Percentiles rank a stretch among this genome's conserved stretches.
Conservation (phyloP, 2,888 invertebrate genomes). For the Boloria selene region DNA sequence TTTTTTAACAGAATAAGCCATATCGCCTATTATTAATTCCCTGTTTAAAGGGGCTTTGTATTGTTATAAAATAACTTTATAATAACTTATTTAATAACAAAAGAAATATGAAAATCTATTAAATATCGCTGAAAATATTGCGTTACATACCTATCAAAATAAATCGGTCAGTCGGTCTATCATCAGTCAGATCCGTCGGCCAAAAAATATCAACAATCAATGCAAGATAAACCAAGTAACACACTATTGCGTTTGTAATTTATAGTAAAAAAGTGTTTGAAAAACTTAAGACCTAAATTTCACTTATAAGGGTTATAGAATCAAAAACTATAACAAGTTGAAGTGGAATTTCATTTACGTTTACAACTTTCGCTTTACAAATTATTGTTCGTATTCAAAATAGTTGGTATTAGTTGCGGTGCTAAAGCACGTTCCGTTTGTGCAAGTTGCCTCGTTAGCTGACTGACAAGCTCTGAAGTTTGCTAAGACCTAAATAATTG, state of each 20-base stretch:
- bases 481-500: slow-evolving; percentile 25
- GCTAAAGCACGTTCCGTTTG: slow-evolving; percentile 46
- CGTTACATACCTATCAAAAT: too few species aligned
- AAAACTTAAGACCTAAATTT: neutral
- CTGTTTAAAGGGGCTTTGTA: too few species aligned
- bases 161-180: too few species aligned
- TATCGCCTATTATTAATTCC: too few species aligned
- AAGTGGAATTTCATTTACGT: slow-evolving; percentile 30
- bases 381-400: slow-evolving; percentile 39
- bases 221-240: too few species aligned
- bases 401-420: slow-evolving; percentile 48
- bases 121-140: too few species aligned
- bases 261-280: neutral
- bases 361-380: slow-evolving; percentile 37
- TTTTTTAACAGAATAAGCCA: too few species aligned
- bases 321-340: slow-evolving; percentile 14
- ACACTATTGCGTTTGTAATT: neutral
- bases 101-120: too few species aligned
- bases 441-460: slow-evolving; percentile 45
- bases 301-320: neutral
- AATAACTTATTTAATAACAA: too few species aligned
- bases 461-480: slow-evolving; percentile 39
- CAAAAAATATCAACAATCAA: too few species aligned
- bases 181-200: too few species aligned
- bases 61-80: too few species aligned